These are phyloP conservation scores for Rotaria magnacalcarata DNA, from an alignment of 2,888 invertebrate species.

Conservation along the genomic window DNA sequence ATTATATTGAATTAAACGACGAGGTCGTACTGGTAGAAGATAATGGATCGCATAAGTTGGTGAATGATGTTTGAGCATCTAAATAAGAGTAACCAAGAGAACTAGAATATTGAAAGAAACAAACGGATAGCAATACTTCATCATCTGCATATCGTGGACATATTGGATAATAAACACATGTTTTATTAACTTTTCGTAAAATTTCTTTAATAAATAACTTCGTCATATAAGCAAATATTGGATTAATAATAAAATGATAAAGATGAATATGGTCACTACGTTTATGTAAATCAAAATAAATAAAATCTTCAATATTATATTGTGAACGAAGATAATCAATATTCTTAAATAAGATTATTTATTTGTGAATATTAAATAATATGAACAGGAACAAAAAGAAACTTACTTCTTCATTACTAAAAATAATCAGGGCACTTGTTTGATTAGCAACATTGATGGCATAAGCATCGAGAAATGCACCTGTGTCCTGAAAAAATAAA, in stretches of 20 bases:
- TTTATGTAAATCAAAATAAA: constrained; percentile 59
- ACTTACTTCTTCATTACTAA: constrained; percentile 56
- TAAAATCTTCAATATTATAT: constrained; percentile 60
- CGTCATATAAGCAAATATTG: constrained; percentile 56
- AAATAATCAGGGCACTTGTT: constrained; percentile 56
- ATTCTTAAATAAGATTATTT: constrained; percentile 50
- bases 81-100: constrained; percentile 38
- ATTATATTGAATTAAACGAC: constrained; percentile 58
- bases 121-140: constrained; percentile 49
- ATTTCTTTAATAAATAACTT: constrained; percentile 62
- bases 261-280: constrained; percentile 57
- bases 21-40: constrained; percentile 57
- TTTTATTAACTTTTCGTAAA: constrained; percentile 56
- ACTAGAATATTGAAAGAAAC: no score
- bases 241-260: constrained; percentile 58
- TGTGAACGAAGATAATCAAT: constrained; percentile 60
- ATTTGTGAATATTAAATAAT: not conserved
- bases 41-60: constrained; percentile 54
- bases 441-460: constrained; percentile 55
- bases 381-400: not conserved
- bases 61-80: constrained; percentile 53
- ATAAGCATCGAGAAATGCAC: constrained; percentile 56
- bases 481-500: constrained; percentile 51
- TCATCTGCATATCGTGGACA: constrained; percentile 54
- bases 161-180: constrained; percentile 58